phyloP scores from a whole-genome alignment of 2,797 vertebrate genomes.

The Gadopsis marmoratus region DNA sequence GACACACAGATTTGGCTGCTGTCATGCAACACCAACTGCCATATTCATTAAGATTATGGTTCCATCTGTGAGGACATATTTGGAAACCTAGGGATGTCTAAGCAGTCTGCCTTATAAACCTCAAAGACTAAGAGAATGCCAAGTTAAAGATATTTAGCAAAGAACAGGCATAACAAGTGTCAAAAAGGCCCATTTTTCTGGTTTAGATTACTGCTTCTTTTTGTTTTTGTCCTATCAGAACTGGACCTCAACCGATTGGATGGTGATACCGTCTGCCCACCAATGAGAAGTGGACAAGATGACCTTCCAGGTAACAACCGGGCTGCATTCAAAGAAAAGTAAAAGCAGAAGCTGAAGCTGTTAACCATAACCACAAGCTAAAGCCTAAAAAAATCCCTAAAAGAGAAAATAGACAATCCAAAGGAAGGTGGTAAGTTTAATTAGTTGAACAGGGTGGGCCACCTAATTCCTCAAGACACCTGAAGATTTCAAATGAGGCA shows the following conservation, averaged over 20 bases:
- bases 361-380: conserved; percentile 32
- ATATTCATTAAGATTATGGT: conserved; percentile 39
- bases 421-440: conserved; percentile 59
- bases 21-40: conserved; percentile 21
- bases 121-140: neutral
- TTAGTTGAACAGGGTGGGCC: conserved; percentile 63
- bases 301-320: conserved; percentile 86
- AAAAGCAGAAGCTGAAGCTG: conserved; percentile 12
- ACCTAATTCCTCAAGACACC: conserved; percentile 46
- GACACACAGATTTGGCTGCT: conserved; percentile 17
- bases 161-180: neutral
- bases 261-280: conserved; percentile 86
- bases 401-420: conserved; percentile 28
- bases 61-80: conserved; percentile 33
- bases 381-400: conserved; percentile 15
- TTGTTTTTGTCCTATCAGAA: conserved; percentile 73
- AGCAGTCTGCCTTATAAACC: conserved; percentile 19
- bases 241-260: conserved; percentile 86
- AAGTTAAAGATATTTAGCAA: neutral
- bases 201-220: conserved; percentile 6
- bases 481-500: conserved; percentile 72
- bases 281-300: conserved; percentile 86
- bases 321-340: neutral
- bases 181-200: no score
- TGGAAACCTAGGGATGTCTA: conserved; percentile 16